Base-by-base conservation (phyloP, 2,888 invertebrate genomes). In the Drosophila siamana region DNA sequence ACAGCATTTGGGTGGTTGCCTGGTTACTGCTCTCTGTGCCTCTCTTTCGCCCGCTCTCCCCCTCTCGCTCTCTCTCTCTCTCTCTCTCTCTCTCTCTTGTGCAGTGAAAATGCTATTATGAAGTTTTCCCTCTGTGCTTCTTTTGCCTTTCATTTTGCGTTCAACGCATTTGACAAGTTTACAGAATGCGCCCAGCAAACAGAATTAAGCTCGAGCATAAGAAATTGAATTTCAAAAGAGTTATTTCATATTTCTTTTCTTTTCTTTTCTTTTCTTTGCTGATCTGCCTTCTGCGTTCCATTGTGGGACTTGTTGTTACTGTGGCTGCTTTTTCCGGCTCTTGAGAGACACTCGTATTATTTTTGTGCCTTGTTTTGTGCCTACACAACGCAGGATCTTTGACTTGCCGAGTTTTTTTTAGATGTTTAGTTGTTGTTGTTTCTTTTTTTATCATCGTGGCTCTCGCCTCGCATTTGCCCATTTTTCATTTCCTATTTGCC, bases 161-260 rank as follows among this genome's bases (percentile, higher is more conserved):
- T 40, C 55, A 50, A 57, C 44, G 56, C 67, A 54, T 60, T 60
- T 76, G 73, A 50, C 50, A 65, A 63, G 52, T 59, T 41, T 62
- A 70, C 54, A 62, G 47, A 61, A 59, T 59, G 60, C 56, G 46
- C 13, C 44, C 40, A 65, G 68, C 69, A 84, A 83, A 83, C 68
- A 79, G 74, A 87, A 85, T 87, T 75, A 89, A 81, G 79, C 66
- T 62, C 65, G 48, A 72, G 67, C 73, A 69, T 11, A 52, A 72
- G 69, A 78, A 85, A 85, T 89, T 85, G 41, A 81, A 85, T 85
- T 84, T 78, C 55, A 82, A 84, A 85, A 85, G 89, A 89, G 88
- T 89, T 87, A 73, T 86, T 72, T 65, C 52, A 72, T 67, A 44
- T 44, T 44, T 43, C 19, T 3, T 19, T 6, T 9, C 19, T 9